These are phyloP conservation scores for Subacronicta megacephala DNA, from an alignment of 2,888 invertebrate genomes.

Conservation along the genomic window DNA sequence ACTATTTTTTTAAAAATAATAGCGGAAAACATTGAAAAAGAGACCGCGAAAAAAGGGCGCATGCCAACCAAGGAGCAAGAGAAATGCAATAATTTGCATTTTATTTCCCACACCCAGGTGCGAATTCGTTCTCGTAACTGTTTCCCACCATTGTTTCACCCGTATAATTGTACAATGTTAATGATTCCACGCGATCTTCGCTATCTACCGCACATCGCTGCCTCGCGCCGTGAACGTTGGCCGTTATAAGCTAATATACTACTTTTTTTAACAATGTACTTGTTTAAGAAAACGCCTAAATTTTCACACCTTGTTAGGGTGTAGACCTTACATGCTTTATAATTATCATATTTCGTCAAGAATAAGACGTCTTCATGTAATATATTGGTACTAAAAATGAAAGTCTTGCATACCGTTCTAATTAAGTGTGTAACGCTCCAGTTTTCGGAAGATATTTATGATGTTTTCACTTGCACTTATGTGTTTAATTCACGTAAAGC, in stretches of 20 bases:
- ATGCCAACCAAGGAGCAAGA: conserved; percentile 52
- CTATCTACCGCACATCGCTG: conserved; percentile 66
- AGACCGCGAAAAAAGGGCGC: conserved; percentile 42
- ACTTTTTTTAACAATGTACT: conserved; percentile 52
- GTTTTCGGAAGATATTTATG: conserved; percentile 53
- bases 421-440: conserved; percentile 50
- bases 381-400: conserved; percentile 55
- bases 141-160: conserved; percentile 82
- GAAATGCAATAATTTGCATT: conserved; percentile 79
- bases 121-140: conserved; percentile 73
- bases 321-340: conserved; percentile 41
- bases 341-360: conserved; percentile 48
- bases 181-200: conserved; percentile 71
- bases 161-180: conserved; percentile 76
- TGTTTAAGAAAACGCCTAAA: conserved; percentile 34
- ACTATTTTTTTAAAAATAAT: conserved; percentile 42
- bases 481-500: conserved; percentile 36
- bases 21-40: conserved; percentile 37
- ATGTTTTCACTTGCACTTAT: conserved; percentile 51
- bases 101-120: conserved; percentile 74
- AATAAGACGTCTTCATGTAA: conserved; percentile 38
- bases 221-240: conserved; percentile 46
- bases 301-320: conserved; percentile 59
- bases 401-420: conserved; percentile 53
- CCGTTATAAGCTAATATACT: conserved; percentile 52